These are phyloP conservation scores for Druceiella hillmani DNA, from an alignment of 2,888 invertebrate species.

Conservation along the genomic window DNA sequence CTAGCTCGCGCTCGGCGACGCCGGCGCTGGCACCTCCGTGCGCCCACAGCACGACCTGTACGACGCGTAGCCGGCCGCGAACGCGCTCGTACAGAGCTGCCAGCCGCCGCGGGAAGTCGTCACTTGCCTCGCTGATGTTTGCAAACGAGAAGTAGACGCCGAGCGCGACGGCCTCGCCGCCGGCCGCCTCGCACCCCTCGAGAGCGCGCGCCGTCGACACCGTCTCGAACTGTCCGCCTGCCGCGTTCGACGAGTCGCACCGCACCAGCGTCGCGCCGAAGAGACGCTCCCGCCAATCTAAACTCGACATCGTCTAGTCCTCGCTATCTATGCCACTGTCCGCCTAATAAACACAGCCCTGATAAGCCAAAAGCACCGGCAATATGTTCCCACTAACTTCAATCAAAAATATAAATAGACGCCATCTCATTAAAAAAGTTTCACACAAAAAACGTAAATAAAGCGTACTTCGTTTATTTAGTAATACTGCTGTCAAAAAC, in stretches of 20 bases:
- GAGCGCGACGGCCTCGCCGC: constrained; percentile 46
- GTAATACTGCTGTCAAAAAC: no score
- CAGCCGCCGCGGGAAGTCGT: constrained; percentile 61
- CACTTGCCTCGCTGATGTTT: constrained; percentile 61
- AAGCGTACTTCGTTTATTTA: no score
- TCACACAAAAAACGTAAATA: no score
- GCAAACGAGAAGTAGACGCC: constrained; percentile 69
- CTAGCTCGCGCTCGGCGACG: constrained; percentile 59
- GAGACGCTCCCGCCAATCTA: constrained; percentile 58
- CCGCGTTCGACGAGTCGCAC: constrained; percentile 41
- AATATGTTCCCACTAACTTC: no score
- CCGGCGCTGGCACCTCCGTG: constrained; percentile 51
- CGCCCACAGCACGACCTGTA: constrained; percentile 67
- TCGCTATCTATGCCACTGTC: no score
- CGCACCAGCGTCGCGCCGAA: constrained; percentile 53
- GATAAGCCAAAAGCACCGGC: no score
- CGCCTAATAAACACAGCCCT: no score
- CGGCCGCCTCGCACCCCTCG: constrained; percentile 42
- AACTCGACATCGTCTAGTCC: no score
- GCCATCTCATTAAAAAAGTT: no score
- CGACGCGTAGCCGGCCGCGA: constrained; percentile 53
- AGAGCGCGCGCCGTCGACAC: constrained; percentile 43
- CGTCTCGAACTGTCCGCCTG: constrained; percentile 44
- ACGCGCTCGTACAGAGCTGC: constrained; percentile 51
- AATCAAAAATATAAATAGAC: no score